Percentiles rank a stretch among this genome's conserved stretches.
phyloP scores from a whole-genome alignment of 2,888 invertebrate genomes.

The Caenorhabditis sinica region DNA sequence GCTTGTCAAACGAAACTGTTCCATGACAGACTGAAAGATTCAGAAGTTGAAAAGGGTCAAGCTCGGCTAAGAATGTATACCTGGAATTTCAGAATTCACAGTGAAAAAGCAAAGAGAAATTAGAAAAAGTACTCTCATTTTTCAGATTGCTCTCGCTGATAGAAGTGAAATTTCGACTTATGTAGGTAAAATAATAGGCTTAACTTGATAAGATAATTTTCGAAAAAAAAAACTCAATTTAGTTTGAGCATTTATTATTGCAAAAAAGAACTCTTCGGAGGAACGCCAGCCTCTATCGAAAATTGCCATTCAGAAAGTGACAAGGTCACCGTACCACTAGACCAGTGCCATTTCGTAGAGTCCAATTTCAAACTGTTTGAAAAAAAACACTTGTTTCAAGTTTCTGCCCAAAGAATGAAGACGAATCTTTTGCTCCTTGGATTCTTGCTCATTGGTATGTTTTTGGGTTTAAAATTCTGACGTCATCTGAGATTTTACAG shows the following conservation, averaged over 20 bases:
- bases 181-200: neutral
- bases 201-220: neutral
- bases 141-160: neutral
- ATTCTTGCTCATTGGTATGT: constrained; percentile 4
- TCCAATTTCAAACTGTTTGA: no score
- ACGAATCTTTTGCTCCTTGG: neutral
- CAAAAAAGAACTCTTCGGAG: no score
- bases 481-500: neutral
- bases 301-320: no score
- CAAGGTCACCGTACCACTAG: neutral
- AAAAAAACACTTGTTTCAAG: neutral
- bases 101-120: neutral
- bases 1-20: neutral
- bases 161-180: neutral
- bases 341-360: neutral
- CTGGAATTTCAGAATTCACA: neutral
- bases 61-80: neutral
- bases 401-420: neutral
- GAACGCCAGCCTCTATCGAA: no score
- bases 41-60: neutral
- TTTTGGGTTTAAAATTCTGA: neutral
- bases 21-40: neutral
- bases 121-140: neutral
- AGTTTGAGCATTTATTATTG: no score
- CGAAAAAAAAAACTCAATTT: neutral